Evolutionary conservation across 2,113 vertebrate genomes (phyloP), one percentile per base, ranked within the genome.

Genomic region (Ailurus styani): DNA sequence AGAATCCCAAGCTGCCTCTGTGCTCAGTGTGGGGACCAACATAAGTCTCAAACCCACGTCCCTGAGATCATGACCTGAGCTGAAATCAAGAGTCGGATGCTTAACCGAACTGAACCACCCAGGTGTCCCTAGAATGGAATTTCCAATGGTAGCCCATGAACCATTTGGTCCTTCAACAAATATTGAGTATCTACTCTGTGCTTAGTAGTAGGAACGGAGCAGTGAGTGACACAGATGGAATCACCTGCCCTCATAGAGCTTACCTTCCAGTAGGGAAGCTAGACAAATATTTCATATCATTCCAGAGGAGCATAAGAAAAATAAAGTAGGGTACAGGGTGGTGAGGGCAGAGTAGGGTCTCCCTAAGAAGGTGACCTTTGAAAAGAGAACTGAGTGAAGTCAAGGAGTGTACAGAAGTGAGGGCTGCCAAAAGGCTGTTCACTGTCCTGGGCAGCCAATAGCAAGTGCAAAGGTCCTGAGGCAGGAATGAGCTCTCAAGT

Each of bases 41-140:
- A 2, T 0, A 0, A 29, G 62, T 5, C 62, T 64, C 6, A 13
- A 64, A 31, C 13, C 13, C 62, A 29, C 5, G 29, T 31, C 29
- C 13, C 62, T 13, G 62, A n/a, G n/a, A n/a, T n/a, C n/a, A n/a
- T n/a, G n/a, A n/a, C n/a, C n/a, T n/a, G n/a, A n/a, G n/a, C n/a
- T n/a, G n/a, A n/a, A n/a, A n/a, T n/a, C n/a, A n/a, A n/a, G n/a
- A n/a, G n/a, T n/a, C n/a, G n/a, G n/a, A 64, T 14, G 13, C 29
- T 31, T 64, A 31, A 64, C 29, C 62, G 1, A 31, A 31, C 13
- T 64, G 62, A 64, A 13, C 62, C 62, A 64, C 29, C 29, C 29
- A 15, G 62, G 29, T 4, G 0, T 6, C 29, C 62, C 12, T 31
- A 64, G 29, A 31, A 29, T 64, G 60, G 60, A 64, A 31, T 27